Conservation (phyloP, 2,888 invertebrate genomes). For the Drosophila mayaguana region DNA sequence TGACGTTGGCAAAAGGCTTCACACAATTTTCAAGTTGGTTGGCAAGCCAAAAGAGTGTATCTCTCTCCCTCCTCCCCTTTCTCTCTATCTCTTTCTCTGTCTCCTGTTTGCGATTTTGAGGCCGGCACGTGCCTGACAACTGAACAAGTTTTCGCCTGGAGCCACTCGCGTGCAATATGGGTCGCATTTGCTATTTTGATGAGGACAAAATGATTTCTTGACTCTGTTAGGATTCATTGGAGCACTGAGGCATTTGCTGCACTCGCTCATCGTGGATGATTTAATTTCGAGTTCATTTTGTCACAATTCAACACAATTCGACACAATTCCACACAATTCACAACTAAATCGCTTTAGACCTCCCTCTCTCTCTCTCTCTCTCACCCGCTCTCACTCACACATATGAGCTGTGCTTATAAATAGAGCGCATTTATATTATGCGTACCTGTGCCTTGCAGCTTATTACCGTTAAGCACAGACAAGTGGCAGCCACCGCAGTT, state of each 20-base stretch:
- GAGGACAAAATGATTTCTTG: slow-evolving; percentile 55
- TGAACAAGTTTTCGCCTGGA: slow-evolving; percentile 39
- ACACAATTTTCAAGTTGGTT: slow-evolving; percentile 66
- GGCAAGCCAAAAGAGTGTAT: slow-evolving; percentile 46
- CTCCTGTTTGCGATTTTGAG: slow-evolving; percentile 32
- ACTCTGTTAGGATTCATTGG: slow-evolving; percentile 35
- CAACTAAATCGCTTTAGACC: slow-evolving; percentile 51
- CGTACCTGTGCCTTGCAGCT: slow-evolving; percentile 27
- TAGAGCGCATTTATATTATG: slow-evolving; percentile 16
- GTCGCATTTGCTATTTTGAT: slow-evolving; percentile 67
- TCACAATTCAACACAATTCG: slow-evolving; percentile 66
- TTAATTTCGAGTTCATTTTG: slow-evolving; percentile 71
- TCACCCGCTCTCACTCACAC: not conserved
- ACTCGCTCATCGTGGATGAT: slow-evolving; percentile 52
- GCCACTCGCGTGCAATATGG: slow-evolving; percentile 60
- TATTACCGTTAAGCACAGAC: slow-evolving; percentile 24
- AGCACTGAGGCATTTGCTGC: slow-evolving; percentile 18
- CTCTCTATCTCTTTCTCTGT: too few relatives aligned
- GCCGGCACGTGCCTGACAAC: slow-evolving; percentile 59
- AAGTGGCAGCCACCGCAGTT: slow-evolving; percentile 18
- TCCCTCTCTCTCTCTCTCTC: not conserved
- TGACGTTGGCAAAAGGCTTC: slow-evolving; percentile 58
- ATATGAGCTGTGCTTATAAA: not conserved
- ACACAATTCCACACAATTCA: slow-evolving; percentile 65
- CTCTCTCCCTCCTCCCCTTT: too few relatives aligned